Conservation (phyloP, 2,888 invertebrate species). For the Cantharis lateralis region DNA sequence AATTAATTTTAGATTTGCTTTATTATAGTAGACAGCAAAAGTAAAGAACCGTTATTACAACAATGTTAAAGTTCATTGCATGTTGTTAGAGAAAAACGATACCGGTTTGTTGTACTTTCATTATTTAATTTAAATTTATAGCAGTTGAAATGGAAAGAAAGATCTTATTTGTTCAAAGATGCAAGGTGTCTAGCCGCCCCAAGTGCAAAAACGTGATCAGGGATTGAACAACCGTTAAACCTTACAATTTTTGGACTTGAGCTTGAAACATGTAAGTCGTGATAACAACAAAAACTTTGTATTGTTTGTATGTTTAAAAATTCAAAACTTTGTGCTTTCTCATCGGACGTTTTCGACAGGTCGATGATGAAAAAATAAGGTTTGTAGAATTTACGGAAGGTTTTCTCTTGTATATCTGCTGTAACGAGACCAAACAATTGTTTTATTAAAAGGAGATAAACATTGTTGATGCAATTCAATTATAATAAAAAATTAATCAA, state of each 20-base stretch:
- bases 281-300: background rate
- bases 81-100: background rate
- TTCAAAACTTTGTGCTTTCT: background rate
- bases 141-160: background rate
- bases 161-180: background rate
- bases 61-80: constrained; percentile 15
- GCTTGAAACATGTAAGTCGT: background rate
- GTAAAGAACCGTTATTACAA: constrained; percentile 22
- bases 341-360: background rate
- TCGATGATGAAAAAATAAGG: background rate
- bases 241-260: background rate
- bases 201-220: constrained; percentile 27
- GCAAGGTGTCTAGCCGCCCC: constrained; percentile 13
- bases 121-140: background rate
- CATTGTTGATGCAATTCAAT: background rate
- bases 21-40: constrained; percentile 17
- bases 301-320: background rate
- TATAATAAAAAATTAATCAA: background rate
- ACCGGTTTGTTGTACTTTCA: constrained; percentile 1
- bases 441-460: background rate
- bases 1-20: background rate
- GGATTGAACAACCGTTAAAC: background rate
- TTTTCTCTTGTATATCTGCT: background rate
- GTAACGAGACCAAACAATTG: background rate
- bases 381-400: background rate